Percentiles rank a stretch among this genome's conserved stretches.
Evolutionary conservation across 2,797 vertebrate genomes (phyloP).

Genomic region (Cygnus olor): DNA sequence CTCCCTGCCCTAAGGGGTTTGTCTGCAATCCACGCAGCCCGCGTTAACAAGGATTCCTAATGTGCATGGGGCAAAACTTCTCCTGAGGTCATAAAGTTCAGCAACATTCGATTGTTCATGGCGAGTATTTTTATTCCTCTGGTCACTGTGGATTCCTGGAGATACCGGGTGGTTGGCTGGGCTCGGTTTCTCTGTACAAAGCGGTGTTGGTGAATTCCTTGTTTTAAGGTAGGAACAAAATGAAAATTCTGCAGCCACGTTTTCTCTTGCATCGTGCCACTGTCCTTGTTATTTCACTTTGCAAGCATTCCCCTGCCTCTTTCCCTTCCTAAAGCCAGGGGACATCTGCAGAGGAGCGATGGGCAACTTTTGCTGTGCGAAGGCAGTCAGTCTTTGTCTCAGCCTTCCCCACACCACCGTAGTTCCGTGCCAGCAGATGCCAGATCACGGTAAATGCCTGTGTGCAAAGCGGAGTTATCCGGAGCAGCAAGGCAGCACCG

Average conservation of each 20-base stretch:
- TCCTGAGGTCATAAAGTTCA: not conserved
- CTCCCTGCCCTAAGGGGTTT: not conserved
- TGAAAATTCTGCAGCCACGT: constrained; percentile 28
- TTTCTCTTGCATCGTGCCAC: constrained; percentile 5
- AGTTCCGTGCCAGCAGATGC: not conserved
- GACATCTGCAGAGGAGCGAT: not conserved
- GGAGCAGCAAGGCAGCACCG: not conserved
- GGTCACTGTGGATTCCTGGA: constrained; percentile 27
- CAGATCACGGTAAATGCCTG: not conserved
- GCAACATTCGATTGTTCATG: not conserved
- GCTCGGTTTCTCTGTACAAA: not conserved
- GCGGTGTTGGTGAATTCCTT: constrained; percentile 36
- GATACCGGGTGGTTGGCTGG: not conserved
- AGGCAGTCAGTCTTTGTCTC: not conserved
- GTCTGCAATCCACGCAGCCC: not conserved
- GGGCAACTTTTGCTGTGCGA: not conserved
- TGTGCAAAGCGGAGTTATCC: not conserved
- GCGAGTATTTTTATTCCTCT: not conserved
- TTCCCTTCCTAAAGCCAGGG: not conserved
- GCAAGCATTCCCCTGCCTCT: not conserved
- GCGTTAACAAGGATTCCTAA: not conserved
- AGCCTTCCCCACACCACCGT: not conserved
- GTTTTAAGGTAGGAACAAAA: constrained; percentile 31
- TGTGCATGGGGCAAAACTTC: not conserved
- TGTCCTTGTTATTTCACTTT: not conserved